A percentile compares a stretch with the other conserved stretches of the same genome.
Conservation (phyloP, 2,888 invertebrate genomes). For the Dasypolia templi region DNA sequence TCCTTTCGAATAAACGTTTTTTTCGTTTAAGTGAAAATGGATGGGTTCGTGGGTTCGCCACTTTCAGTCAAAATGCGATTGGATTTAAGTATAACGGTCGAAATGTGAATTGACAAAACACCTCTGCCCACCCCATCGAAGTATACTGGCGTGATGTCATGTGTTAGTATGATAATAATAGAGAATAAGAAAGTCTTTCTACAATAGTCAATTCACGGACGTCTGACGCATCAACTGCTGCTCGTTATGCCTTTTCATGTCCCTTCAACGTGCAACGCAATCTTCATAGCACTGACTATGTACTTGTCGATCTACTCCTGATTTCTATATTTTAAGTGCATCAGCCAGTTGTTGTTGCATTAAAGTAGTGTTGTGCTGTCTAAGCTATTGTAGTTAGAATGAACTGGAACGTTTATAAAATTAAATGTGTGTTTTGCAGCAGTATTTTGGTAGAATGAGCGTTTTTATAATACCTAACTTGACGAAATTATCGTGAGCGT, state of each 20-base stretch:
- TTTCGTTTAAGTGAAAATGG: too few species aligned
- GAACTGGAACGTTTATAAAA: neutral
- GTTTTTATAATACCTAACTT: too few species aligned
- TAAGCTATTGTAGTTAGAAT: neutral
- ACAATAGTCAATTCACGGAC: neutral
- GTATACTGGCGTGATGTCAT: neutral
- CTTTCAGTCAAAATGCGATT: too few species aligned
- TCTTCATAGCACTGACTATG: slow-evolving; percentile 21
- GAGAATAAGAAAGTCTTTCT: slow-evolving; percentile 28
- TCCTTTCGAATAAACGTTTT: too few species aligned
- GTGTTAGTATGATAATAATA: neutral
- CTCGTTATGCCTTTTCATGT: slow-evolving; percentile 52
- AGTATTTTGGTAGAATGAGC: neutral
- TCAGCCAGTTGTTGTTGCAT: neutral
- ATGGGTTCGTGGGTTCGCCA: neutral
- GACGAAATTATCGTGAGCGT: too few species aligned
- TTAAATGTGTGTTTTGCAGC: neutral
- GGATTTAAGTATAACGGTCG: neutral
- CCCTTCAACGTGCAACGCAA: slow-evolving; percentile 40
- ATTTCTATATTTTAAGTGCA: slow-evolving; percentile 36
- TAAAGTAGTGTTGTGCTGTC: too few species aligned
- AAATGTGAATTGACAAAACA: neutral
- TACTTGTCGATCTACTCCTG: slow-evolving; percentile 32
- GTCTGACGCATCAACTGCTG: slow-evolving; percentile 6
- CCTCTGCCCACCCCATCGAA: neutral